Conservation (phyloP, 2,113 vertebrate genomes). For the Pundamilia nyererei region DNA sequence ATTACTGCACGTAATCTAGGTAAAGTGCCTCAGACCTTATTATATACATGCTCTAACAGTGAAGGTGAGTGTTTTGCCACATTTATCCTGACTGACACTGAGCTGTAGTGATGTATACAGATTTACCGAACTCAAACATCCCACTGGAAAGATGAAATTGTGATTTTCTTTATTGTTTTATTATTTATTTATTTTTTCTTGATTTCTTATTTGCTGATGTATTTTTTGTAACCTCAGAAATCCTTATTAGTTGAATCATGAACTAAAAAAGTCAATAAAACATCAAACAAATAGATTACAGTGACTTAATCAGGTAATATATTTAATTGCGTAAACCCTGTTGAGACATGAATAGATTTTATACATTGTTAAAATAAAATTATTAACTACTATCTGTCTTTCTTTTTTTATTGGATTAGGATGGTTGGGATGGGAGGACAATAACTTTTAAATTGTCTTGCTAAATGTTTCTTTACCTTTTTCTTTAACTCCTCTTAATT, state of each 20-base stretch:
- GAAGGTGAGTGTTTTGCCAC: background rate
- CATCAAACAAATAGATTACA: background rate
- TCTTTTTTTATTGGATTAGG: background rate
- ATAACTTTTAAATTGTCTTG: background rate
- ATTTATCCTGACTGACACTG: background rate
- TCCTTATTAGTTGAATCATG: background rate
- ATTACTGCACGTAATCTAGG: background rate
- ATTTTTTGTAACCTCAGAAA: background rate
- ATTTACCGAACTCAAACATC: background rate
- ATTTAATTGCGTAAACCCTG: background rate
- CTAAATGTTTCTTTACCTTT: background rate
- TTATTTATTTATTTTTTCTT: background rate
- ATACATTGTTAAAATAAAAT: background rate
- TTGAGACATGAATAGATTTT: background rate
- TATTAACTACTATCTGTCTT: background rate
- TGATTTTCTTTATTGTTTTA: background rate
- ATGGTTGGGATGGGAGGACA: background rate
- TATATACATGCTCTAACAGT: background rate
- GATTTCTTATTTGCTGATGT: background rate
- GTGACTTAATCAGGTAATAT: background rate
- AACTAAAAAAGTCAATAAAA: background rate
- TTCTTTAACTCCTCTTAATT: background rate
- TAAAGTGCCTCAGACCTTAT: background rate
- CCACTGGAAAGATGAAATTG: background rate
- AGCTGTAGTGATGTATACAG: background rate